Percentiles rank a stretch among this genome's conserved stretches.
phyloP scores from a whole-genome alignment of 2,113 vertebrate species.

The Eleginops maclovinus region DNA sequence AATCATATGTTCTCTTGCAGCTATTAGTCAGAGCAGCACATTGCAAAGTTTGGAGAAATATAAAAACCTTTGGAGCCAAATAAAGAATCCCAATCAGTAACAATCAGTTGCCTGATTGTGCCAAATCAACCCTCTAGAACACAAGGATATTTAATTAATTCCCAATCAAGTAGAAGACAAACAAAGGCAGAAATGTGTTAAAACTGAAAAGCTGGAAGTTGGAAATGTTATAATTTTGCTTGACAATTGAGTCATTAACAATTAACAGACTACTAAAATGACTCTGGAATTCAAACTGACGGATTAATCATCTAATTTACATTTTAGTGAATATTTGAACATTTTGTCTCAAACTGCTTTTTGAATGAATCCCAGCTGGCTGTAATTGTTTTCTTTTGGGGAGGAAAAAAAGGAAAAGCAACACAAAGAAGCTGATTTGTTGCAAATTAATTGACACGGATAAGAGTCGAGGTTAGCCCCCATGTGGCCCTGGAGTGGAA shows the following conservation, averaged over 20 bases:
- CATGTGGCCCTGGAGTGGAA: conserved; percentile 44
- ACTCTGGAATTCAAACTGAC: neutral
- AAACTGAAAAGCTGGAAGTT: too few species aligned
- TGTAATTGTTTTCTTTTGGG: conserved; percentile 23
- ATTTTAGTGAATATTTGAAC: neutral
- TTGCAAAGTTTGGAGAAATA: neutral
- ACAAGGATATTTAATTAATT: neutral
- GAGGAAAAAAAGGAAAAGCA: neutral
- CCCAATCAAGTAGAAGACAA: neutral
- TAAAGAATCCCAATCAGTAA: neutral
- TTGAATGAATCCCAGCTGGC: neutral
- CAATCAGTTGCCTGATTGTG: neutral
- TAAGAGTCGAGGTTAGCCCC: conserved; percentile 30
- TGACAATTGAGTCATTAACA: neutral
- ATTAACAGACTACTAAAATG: neutral
- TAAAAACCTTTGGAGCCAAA: neutral
- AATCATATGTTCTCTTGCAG: neutral
- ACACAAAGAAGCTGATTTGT: conserved; percentile 24
- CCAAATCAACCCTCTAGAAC: neutral
- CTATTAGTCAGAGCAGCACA: conserved; percentile 1
- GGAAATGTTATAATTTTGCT: neutral
- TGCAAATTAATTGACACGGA: conserved; percentile 35
- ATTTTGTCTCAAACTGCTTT: neutral
- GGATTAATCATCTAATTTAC: too few species aligned
- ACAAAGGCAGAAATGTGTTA: neutral